Evolutionary conservation across 2,888 invertebrate genomes (phyloP).

Genomic region (Mythimna loreyi): DNA sequence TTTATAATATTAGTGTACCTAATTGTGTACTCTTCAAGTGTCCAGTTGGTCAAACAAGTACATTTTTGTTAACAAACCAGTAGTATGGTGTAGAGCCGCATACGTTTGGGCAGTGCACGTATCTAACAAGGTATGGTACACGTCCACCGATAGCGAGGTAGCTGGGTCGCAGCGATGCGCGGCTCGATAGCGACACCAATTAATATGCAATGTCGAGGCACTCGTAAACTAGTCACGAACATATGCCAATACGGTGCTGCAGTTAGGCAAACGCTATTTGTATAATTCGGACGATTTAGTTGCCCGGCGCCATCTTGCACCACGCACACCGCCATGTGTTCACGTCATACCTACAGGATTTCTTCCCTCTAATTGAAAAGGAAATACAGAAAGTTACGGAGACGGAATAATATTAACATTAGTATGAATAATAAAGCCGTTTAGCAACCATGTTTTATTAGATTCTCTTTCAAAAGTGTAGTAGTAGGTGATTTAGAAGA

Average conservation of each 20-base stretch:
- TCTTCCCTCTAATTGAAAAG: constrained; percentile 56
- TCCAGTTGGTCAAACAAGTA: not conserved
- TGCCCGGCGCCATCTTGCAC: constrained; percentile 68
- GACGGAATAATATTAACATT: constrained; percentile 59
- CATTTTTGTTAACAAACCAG: constrained; percentile 25
- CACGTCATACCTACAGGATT: constrained; percentile 57
- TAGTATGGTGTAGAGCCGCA: constrained; percentile 13
- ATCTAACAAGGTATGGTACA: constrained; percentile 54
- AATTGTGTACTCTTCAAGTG: not conserved
- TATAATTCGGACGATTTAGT: constrained; percentile 86
- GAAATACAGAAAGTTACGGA: constrained; percentile 47
- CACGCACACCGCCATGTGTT: constrained; percentile 44
- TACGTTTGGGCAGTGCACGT: constrained; percentile 36
- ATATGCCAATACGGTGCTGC: constrained; percentile 89
- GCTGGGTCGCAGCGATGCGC: constrained; percentile 86
- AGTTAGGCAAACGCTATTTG: constrained; percentile 88
- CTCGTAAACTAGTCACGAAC: constrained; percentile 90
- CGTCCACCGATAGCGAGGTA: constrained; percentile 70
- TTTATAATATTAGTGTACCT: too few species aligned
- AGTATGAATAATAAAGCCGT: constrained; percentile 58
- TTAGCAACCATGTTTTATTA: constrained; percentile 44
- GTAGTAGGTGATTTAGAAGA: constrained; percentile 58
- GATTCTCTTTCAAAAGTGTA: constrained; percentile 50
- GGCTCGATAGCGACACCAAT: constrained; percentile 88
- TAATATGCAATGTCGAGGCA: constrained; percentile 90